phyloP scores from a whole-genome alignment of 2,113 vertebrate genomes.

The Amphiprion percula region DNA sequence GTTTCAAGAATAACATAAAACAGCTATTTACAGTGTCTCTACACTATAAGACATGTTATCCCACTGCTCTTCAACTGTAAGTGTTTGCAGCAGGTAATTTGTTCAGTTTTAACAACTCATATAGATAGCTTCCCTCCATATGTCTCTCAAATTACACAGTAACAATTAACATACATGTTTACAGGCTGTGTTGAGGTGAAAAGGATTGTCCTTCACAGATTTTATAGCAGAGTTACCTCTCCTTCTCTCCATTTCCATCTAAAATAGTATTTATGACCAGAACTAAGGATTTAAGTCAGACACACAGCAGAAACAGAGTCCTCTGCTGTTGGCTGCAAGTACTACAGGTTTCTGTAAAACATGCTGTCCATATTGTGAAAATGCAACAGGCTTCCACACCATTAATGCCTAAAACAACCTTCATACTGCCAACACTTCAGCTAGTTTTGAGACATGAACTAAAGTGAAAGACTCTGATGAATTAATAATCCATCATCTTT shows the following conservation, averaged over 20 bases:
- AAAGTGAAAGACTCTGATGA: neutral
- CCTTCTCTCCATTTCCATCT: slow-evolving; percentile 23
- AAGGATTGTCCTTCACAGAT: slow-evolving; percentile 7
- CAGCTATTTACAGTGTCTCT: neutral
- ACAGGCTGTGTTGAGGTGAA: slow-evolving; percentile 1
- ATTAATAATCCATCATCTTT: neutral
- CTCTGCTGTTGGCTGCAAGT: slow-evolving; percentile 69
- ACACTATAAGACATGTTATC: neutral
- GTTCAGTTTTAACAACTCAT: neutral
- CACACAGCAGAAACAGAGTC: slow-evolving; percentile 62
- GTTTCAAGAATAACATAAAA: slow-evolving; percentile 18
- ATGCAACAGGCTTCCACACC: slow-evolving; percentile 22
- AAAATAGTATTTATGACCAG: slow-evolving; percentile 28
- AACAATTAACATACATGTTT: neutral
- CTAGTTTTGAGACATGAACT: neutral
- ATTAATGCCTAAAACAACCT: neutral
- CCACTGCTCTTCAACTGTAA: neutral
- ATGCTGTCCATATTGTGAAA: neutral
- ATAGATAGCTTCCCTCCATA: neutral
- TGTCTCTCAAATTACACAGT: neutral
- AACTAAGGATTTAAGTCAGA: slow-evolving; percentile 14
- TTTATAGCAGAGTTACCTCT: neutral
- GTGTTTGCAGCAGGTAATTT: slow-evolving; percentile 13
- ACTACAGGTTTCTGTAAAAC: slow-evolving; percentile 49
- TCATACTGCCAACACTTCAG: too few species aligned